Conservation (phyloP, 2,888 invertebrate genomes). For the Tachina lurida region DNA sequence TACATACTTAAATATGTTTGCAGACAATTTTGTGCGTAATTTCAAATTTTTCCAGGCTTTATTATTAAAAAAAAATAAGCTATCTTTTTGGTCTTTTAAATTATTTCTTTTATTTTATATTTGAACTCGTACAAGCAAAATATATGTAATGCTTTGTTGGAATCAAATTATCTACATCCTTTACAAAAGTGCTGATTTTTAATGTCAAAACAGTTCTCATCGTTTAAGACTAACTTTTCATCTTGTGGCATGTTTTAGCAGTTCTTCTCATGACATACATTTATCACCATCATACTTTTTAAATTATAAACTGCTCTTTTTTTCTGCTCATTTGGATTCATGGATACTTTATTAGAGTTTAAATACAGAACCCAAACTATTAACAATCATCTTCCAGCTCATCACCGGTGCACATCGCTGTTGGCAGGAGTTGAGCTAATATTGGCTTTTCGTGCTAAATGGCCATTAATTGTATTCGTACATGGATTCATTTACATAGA, state of each 20-base stretch:
- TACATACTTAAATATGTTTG: too few relatives aligned
- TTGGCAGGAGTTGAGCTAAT: background rate
- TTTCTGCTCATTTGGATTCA: background rate
- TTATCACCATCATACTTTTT: slow-evolving; percentile 44
- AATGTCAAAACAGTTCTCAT: slow-evolving; percentile 29
- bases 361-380: slow-evolving; percentile 22
- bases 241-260: background rate
- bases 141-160: too few relatives aligned
- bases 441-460: slow-evolving; percentile 64
- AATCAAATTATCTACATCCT: too few relatives aligned
- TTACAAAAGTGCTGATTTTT: background rate
- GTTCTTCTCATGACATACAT: slow-evolving; percentile 65
- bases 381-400: slow-evolving; percentile 40
- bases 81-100: too few relatives aligned
- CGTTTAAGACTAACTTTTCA: slow-evolving; percentile 30
- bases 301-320: slow-evolving; percentile 27
- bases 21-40: too few relatives aligned
- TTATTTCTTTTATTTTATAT: too few relatives aligned
- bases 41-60: too few relatives aligned
- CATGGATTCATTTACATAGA: slow-evolving; percentile 31
- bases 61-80: too few relatives aligned
- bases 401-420: background rate
- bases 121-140: too few relatives aligned
- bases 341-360: background rate
- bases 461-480: slow-evolving; percentile 63